Evolutionary conservation across 1,140 invertebrate genomes (phyloP), one percentile per base, ranked within the genome.

Genomic region (Melitaea cinxia): DNA sequence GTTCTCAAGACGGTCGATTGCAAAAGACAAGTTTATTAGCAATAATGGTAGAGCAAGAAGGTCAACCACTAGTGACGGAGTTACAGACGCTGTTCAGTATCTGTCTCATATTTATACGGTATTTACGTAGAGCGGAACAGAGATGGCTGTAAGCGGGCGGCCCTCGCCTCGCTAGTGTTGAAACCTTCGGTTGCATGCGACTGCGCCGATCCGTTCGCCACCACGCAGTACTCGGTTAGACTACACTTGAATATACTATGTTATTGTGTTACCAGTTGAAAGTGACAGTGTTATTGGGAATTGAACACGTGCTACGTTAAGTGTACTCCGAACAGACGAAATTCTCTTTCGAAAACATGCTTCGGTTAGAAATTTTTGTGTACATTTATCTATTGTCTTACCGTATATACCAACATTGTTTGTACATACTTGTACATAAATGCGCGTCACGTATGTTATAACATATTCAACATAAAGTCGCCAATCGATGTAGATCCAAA

Each of bases 11-110:
- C 55, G 58, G 63, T 50, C 60, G 72, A 81, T 88, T 88, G 83
- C 82, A 82, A 86, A 86, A 88, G 62, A 74, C 69, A 63, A 77
- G 73, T 73, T 82, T 85, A 82, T 81, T 81, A 85, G 83, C 83
- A 85, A 87, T 84, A 86, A 84, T 82, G 76, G 78, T 83, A 73
- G 74, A 76, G 69, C 69, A 73, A 78, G 83, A 87, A 89, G 86
- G 86, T 87, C 82, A 77, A 69, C 84, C 77, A 79, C 72, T 80
- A 77, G 59, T 75, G 68, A 76, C 75, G 72, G 59, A 65, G 70
- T 64, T 73, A 72, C 77, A 74, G 65, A 54, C 68, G 60, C 60
- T 58, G 35, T 56, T 50, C 45, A 53, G 15, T 19, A 30, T 52
- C 64, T 50, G 69, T 88, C 70, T 83, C 80, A 60, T 33, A 9